Percentiles rank a stretch among this genome's conserved stretches.
Conservation (phyloP, 2,888 invertebrate genomes). For the Leptinotarsa haldemani region DNA sequence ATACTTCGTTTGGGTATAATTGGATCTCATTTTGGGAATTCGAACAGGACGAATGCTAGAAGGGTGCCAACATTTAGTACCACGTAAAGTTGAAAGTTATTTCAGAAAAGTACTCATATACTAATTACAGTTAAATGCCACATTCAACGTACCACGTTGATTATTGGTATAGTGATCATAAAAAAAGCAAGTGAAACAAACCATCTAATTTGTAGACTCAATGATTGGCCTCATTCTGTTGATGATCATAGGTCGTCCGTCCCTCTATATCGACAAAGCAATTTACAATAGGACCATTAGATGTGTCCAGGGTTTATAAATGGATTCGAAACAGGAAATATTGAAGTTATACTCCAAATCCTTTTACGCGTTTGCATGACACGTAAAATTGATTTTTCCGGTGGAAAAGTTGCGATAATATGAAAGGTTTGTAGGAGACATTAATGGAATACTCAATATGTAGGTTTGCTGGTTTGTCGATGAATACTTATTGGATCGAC, state of each 20-base stretch:
- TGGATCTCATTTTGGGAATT: too few species aligned
- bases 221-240: slow-evolving; percentile 27
- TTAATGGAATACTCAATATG: slow-evolving; percentile 49
- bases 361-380: slow-evolving; percentile 58
- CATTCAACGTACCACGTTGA: too few species aligned
- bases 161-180: too few species aligned
- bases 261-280: slow-evolving; percentile 47
- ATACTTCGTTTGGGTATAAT: too few species aligned
- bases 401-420: slow-evolving; percentile 52
- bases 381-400: slow-evolving; percentile 59
- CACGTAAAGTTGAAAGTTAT: too few species aligned
- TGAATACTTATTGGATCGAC: slow-evolving; percentile 42
- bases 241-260: slow-evolving; percentile 27
- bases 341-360: slow-evolving; percentile 51
- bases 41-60: too few species aligned
- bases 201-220: neutral
- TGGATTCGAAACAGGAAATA: slow-evolving; percentile 36
- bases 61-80: too few species aligned
- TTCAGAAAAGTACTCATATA: too few species aligned
- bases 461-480: slow-evolving; percentile 46
- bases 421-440: slow-evolving; percentile 41
- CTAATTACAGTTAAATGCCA: too few species aligned
- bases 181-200: too few species aligned
- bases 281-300: slow-evolving; percentile 54
- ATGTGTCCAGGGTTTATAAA: slow-evolving; percentile 43